Conservation (phyloP, 2,797 vertebrate species). For the Streptopelia turtur region DNA sequence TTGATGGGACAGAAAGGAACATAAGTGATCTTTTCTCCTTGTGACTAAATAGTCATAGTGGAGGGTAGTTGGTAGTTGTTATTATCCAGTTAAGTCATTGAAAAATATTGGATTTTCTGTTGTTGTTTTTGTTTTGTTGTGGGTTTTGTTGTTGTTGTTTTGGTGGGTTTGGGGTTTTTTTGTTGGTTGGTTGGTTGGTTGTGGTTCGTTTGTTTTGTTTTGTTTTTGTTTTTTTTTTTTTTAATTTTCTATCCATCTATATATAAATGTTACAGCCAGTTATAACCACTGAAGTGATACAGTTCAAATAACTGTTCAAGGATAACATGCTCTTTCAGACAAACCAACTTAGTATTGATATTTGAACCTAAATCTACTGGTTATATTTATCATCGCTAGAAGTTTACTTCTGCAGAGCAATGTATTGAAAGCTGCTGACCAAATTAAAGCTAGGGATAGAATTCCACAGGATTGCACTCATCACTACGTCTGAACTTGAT, state of each 20-base stretch:
- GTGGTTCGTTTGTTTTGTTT: too few species aligned
- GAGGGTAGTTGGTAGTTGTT: background rate
- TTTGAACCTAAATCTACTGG: background rate
- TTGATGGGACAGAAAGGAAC: background rate
- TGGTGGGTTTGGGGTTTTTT: too few species aligned
- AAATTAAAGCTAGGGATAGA: background rate
- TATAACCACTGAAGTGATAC: background rate
- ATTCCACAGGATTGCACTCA: background rate
- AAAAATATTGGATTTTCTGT: background rate
- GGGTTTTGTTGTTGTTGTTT: too few species aligned
- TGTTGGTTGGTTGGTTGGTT: too few species aligned
- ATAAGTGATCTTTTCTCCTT: background rate
- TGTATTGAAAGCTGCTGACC: background rate
- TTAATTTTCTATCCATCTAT: background rate
- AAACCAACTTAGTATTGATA: background rate
- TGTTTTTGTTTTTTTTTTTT: too few species aligned
- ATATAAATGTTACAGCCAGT: background rate
- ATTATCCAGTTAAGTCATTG: background rate
- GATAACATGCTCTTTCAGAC: background rate
- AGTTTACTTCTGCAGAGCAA: background rate
- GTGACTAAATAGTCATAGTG: background rate
- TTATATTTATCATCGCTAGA: background rate
- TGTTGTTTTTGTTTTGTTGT: too few species aligned
- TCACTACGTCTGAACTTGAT: background rate
- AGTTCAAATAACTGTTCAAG: background rate